A percentile compares a stretch with the other conserved stretches of the same genome.
Conservation (phyloP, 2,888 invertebrate species). For the Leptopilina syphax region DNA sequence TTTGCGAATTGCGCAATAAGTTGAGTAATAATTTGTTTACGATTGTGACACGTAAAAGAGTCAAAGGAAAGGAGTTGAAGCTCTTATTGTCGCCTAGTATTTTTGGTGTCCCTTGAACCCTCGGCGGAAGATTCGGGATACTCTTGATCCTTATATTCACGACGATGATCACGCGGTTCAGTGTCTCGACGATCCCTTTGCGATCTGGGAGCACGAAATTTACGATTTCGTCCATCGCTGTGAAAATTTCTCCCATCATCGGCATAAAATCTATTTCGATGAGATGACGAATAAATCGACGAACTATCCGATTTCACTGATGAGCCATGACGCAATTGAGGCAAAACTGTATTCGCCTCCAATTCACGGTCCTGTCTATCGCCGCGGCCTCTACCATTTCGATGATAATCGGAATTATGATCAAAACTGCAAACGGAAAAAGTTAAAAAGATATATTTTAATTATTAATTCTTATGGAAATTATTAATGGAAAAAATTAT, state of each 20-base stretch:
- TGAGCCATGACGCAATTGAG: slow-evolving; percentile 68
- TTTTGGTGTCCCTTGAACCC: slow-evolving; percentile 56
- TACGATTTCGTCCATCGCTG: slow-evolving; percentile 63
- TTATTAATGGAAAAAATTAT: no score
- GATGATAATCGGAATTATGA: slow-evolving; percentile 62
- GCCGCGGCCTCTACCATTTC: slow-evolving; percentile 67
- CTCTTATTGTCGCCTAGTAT: slow-evolving; percentile 32
- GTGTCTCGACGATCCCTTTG: slow-evolving; percentile 68
- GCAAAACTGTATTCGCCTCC: slow-evolving; percentile 64
- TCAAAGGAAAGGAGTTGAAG: no score
- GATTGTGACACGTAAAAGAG: not conserved
- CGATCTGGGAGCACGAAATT: slow-evolving; percentile 68
- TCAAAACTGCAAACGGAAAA: slow-evolving; percentile 56
- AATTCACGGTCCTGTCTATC: slow-evolving; percentile 64
- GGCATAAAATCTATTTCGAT: slow-evolving; percentile 66
- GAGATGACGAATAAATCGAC: slow-evolving; percentile 64
- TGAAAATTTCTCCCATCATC: slow-evolving; percentile 65
- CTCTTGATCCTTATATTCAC: slow-evolving; percentile 61
- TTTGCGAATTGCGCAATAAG: slow-evolving; percentile 14
- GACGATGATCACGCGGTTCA: slow-evolving; percentile 60
- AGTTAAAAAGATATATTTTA: no score
- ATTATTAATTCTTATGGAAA: no score
- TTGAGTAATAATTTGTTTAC: slow-evolving; percentile 14
- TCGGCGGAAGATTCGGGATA: slow-evolving; percentile 58
- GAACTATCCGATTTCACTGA: slow-evolving; percentile 60